These are phyloP conservation scores for Drosophila ficusphila DNA, from an alignment of 1,140 invertebrate species.

Conservation along the genomic window DNA sequence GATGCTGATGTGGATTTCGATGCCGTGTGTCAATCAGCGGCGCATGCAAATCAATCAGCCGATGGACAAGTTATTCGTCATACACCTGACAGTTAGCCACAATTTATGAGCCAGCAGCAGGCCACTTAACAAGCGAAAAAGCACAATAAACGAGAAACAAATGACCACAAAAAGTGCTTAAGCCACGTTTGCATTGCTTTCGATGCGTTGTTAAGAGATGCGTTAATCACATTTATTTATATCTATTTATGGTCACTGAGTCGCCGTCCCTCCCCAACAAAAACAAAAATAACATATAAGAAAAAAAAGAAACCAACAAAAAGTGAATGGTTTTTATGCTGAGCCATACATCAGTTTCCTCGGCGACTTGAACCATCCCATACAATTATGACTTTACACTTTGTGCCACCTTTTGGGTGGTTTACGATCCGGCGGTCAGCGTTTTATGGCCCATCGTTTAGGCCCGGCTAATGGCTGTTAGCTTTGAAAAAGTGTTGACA, in stretches of 20 bases:
- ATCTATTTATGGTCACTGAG: slow-evolving; percentile 63
- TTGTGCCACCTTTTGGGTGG: slow-evolving; percentile 64
- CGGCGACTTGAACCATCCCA: slow-evolving; percentile 6
- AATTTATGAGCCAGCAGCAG: slow-evolving; percentile 63
- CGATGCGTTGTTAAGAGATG: slow-evolving; percentile 58
- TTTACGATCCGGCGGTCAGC: slow-evolving; percentile 50
- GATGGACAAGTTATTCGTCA: slow-evolving; percentile 67
- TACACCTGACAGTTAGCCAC: slow-evolving; percentile 62
- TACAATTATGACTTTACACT: slow-evolving; percentile 69
- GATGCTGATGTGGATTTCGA: slow-evolving; percentile 41
- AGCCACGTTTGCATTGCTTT: slow-evolving; percentile 19
- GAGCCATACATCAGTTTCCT: slow-evolving; percentile 55
- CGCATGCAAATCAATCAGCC: slow-evolving; percentile 66
- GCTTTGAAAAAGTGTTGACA: slow-evolving; percentile 70
- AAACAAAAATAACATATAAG: no score
- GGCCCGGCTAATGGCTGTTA: slow-evolving; percentile 33
- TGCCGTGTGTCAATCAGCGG: slow-evolving; percentile 52
- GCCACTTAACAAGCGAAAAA: slow-evolving; percentile 50
- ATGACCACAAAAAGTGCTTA: slow-evolving; percentile 25
- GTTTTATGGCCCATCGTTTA: slow-evolving; percentile 64
- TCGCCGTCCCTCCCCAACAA: slow-evolving; percentile 43
- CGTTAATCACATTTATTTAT: slow-evolving; percentile 71
- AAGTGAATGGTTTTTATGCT: slow-evolving; percentile 79
- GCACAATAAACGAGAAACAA: slow-evolving; percentile 19
- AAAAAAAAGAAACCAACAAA: slow-evolving; percentile 46